These are phyloP conservation scores for zebrafish (Danio rerio) DNA, from an alignment of 2,113 vertebrate genomes.

Conservation along the genomic window GRCz12tu NC_133193.1:1698501-1699000, in stretches of 20 bases:
- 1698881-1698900: too few species aligned
- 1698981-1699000: not conserved
- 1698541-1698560: constrained; percentile 55
- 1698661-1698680: not conserved
- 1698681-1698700: not conserved
- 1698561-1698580: constrained; percentile 63
- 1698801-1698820: not conserved
- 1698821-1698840: too few species aligned
- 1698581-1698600: constrained; percentile 69
- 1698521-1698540: constrained; percentile 45
- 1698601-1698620: constrained; percentile 54
- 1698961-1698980: not conserved
- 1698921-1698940: too few species aligned
- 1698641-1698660: constrained; percentile 8
- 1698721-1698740: not conserved
- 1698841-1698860: too few species aligned
- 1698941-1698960: not conserved
- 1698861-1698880: too few species aligned
- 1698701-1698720: not conserved
- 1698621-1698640: constrained; percentile 2
- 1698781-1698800: not conserved
- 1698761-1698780: not conserved
- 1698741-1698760: not conserved
- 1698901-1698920: too few species aligned
- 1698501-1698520: constrained; percentile 3